phyloP scores from a whole-genome alignment of 2,888 invertebrate species.

The Brachyopa scutellaris region DNA sequence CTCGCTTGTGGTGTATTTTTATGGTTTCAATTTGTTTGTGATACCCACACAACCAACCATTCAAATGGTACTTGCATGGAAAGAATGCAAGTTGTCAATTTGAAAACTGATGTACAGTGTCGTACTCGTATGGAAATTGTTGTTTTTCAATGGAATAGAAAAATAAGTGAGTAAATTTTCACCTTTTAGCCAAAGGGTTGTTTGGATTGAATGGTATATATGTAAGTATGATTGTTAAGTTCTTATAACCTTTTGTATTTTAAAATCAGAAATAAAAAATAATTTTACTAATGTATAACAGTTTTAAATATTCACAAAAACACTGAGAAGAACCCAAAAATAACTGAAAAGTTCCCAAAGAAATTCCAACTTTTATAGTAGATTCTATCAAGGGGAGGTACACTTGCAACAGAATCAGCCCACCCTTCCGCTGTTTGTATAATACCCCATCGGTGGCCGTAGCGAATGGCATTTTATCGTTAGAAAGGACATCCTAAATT shows the following conservation, averaged over 20 bases:
- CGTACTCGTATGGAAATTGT: too few relatives aligned
- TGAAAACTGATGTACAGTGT: conserved; percentile 52
- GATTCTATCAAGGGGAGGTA: background rate
- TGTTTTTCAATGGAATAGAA: background rate
- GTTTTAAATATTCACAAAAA: background rate
- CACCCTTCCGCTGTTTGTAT: background rate
- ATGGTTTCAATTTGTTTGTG: conserved; percentile 42
- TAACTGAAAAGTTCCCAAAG: conserved; percentile 13
- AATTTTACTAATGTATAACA: background rate
- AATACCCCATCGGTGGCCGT: background rate
- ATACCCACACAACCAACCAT: conserved; percentile 16
- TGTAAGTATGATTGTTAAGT: background rate
- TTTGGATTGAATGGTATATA: background rate
- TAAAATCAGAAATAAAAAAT: background rate
- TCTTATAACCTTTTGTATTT: too few relatives aligned
- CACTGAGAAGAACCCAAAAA: conserved; percentile 31
- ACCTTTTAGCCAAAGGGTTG: background rate
- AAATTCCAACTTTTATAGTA: conserved; percentile 42
- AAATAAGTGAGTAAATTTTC: background rate
- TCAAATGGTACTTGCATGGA: conserved; percentile 17
- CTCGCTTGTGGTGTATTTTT: conserved; percentile 42
- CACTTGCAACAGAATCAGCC: background rate
- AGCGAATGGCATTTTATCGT: background rate
- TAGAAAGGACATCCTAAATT: conserved; percentile 6
- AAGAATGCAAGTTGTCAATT: conserved; percentile 37